A percentile compares a stretch with the other conserved stretches of the same genome.
Conservation (phyloP, 2,113 vertebrate genomes). For the Fulmarus glacialis region DNA sequence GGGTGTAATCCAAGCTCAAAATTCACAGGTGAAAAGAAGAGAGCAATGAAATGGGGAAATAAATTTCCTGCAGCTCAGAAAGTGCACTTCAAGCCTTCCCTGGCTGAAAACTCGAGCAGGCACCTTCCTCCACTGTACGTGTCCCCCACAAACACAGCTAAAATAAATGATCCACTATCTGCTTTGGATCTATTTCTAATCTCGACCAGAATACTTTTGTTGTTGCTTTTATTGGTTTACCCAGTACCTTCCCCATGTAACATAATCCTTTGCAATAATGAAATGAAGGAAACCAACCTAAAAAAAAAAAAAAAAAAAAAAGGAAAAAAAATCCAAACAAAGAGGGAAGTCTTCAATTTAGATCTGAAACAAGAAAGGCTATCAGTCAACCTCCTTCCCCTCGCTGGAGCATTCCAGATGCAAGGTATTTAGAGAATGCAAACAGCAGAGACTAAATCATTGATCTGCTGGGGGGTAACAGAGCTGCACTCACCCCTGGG, state of each 20-base stretch:
- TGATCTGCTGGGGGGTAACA: not conserved
- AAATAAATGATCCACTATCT: fast-evolving
- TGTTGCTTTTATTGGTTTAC: not conserved
- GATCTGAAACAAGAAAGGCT: not conserved
- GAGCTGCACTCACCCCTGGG: not conserved
- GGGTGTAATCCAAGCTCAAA: not conserved
- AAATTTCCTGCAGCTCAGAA: not conserved
- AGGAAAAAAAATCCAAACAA: not conserved
- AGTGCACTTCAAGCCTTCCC: not conserved
- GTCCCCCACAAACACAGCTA: not conserved
- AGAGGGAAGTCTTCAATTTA: slow-evolving; percentile 32
- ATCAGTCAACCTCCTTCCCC: not conserved
- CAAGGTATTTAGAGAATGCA: slow-evolving; percentile 22
- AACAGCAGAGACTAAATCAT: not conserved
- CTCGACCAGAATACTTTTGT: not conserved
- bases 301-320: no score
- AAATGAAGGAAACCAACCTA: not conserved
- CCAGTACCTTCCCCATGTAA: not conserved
- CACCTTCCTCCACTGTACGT: not conserved
- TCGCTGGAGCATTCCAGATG: slow-evolving; percentile 3
- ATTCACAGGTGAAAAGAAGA: not conserved
- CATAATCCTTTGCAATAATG: not conserved
- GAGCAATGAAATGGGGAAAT: not conserved
- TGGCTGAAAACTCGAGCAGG: not conserved
- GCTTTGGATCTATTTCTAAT: not conserved